Percentiles rank a stretch among this genome's conserved stretches.
Conservation (phyloP, 2,113 vertebrate genomes). For the Dicentrarchus labrax region DNA sequence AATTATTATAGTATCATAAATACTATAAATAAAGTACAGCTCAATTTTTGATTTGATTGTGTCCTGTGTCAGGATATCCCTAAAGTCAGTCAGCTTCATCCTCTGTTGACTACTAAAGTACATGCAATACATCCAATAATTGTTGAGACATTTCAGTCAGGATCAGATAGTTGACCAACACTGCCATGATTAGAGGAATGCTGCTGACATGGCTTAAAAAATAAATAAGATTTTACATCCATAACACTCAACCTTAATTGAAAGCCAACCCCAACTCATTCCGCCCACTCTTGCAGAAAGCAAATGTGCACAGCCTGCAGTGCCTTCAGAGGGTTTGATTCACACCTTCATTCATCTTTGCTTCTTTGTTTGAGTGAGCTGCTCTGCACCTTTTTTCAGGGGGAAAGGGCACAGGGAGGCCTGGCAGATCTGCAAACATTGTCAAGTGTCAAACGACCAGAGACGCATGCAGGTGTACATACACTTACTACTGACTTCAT, state of each 20-base stretch:
- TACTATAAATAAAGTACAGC: not conserved
- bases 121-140: not conserved
- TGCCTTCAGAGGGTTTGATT: not conserved
- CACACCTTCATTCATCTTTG: conserved; percentile 15
- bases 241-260: not conserved
- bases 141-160: not conserved
- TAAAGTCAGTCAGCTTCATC: not conserved
- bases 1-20: not conserved
- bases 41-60: not conserved
- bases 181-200: not conserved
- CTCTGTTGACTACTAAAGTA: not conserved
- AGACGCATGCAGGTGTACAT: conserved; percentile 24
- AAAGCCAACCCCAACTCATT: not conserved
- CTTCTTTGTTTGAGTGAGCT: not conserved
- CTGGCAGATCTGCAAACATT: conserved; percentile 7
- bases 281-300: not conserved
- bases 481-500: conserved; percentile 22
- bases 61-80: not conserved
- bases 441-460: not conserved
- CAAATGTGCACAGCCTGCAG: not conserved
- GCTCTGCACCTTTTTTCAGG: not conserved
- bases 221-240: not conserved
- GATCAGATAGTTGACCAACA: not conserved
- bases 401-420: not conserved
- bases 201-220: not conserved